phyloP scores from a whole-genome alignment of 2,113 vertebrate genomes.

The Crypturellus undulatus region DNA sequence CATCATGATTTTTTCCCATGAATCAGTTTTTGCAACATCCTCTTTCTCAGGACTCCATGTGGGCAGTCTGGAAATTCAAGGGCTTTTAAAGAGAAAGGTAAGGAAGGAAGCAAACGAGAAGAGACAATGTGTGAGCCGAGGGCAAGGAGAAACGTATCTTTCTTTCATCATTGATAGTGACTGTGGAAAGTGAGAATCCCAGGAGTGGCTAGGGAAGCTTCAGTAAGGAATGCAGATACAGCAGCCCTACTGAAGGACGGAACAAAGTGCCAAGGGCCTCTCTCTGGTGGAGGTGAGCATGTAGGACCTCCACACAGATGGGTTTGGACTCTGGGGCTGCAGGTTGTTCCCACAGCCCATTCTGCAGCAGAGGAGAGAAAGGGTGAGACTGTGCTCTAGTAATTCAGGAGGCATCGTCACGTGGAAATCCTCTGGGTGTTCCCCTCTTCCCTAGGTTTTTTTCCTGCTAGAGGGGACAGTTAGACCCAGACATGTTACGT shows the following conservation, averaged over 20 bases:
- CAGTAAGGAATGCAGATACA: neutral
- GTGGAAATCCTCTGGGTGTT: neutral
- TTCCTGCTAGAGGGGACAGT: conserved; percentile 3
- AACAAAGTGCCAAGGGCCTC: neutral
- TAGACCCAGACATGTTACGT: neutral
- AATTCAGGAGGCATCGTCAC: neutral
- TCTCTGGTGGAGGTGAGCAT: neutral
- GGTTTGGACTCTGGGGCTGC: neutral
- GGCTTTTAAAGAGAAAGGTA: neutral
- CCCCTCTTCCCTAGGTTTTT: neutral
- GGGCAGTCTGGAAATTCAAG: neutral
- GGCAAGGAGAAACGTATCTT: rapidly evolving
- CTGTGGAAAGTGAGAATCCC: neutral
- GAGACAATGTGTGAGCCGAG: neutral
- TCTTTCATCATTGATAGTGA: neutral
- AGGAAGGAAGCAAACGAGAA: neutral
- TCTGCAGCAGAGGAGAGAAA: neutral
- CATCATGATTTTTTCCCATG: neutral
- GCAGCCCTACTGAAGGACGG: neutral
- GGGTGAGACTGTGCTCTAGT: neutral
- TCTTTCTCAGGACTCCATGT: neutral
- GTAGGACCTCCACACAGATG: neutral
- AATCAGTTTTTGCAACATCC: neutral
- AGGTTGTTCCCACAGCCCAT: neutral
- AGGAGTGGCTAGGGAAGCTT: neutral